Percentiles rank a stretch among this genome's conserved stretches.
phyloP scores from a whole-genome alignment of 2,113 vertebrate species.

The Boleophthalmus pectinirostris region DNA sequence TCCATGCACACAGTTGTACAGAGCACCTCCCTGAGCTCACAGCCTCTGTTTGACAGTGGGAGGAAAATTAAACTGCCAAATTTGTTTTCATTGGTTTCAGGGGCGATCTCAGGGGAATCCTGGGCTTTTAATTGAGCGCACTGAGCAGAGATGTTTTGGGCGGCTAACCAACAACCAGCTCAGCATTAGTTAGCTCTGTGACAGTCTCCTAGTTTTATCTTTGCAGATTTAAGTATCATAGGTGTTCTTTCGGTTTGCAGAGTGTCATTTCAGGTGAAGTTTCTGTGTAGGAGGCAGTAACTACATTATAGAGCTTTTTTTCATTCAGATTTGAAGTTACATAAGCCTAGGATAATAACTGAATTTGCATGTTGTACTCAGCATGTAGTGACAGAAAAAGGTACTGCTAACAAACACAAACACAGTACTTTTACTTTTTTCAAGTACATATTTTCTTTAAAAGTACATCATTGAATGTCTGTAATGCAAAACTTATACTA shows the following conservation, averaged over 20 bases:
- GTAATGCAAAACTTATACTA: no score
- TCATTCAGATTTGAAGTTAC: not conserved
- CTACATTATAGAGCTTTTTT: conserved; percentile 40
- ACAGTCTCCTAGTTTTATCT: conserved; percentile 35
- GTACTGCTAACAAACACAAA: no score
- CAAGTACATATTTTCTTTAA: no score
- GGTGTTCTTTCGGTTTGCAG: conserved; percentile 35
- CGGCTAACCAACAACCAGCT: conserved; percentile 69
- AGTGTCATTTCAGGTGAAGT: conserved; percentile 23
- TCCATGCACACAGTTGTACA: conserved; percentile 56
- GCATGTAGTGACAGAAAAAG: no score
- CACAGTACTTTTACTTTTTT: no score
- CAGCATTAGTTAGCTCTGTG: conserved; percentile 45
- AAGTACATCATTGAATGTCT: no score
- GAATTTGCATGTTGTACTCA: not conserved
- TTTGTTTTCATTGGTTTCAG: conserved; percentile 83
- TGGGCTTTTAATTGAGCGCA: conserved; percentile 82
- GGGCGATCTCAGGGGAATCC: conserved; percentile 73
- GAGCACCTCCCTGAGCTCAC: conserved; percentile 65
- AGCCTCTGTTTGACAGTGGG: conserved; percentile 77
- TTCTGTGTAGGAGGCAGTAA: conserved; percentile 43
- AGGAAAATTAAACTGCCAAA: conserved; percentile 85
- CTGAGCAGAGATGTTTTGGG: conserved; percentile 75
- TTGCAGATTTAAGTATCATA: conserved; percentile 6
- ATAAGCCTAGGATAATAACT: not conserved